Base-by-base conservation (phyloP, 2,888 invertebrate species). In the Thymelicus lineola region DNA sequence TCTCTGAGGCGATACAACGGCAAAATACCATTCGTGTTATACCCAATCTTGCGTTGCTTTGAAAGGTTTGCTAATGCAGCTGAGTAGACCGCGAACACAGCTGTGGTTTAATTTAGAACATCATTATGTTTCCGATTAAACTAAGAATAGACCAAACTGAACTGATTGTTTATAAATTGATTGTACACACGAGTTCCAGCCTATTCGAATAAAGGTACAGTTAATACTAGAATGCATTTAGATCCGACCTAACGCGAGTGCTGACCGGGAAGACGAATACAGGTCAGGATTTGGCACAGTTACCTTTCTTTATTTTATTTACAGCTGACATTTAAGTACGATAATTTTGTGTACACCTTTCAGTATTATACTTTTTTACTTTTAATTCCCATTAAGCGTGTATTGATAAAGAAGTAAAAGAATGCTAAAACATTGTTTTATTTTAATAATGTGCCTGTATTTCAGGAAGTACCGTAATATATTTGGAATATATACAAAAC, bases 281-380 rank as follows among this genome's bases (percentile, higher is more conserved):
- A 72, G 75, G 75, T 75, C 80, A 81, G 77, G 80, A 80, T 82
- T 89, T 89, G 89, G 88, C 88, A 87, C 83, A 73, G 82, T 81
- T 77, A 79, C 76, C 80, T 78, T 79, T 79, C 65, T 65, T 66
- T 65, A 45, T 57, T 57, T 59, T 70, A 67, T 65, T 68, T 70
- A 61, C 59, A 17, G 28, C 67, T 72, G 67, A 68, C 66, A 73
- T 68, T 65, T 73, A 73, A 73, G 65, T 46, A 60, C 20, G 12
- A 59, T 55, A 62, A 46, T 62, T 61, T 68, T 62, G 15, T 28
- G 1, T 48, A 53, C 53, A 15, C n/a, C 20, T 53, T 53, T 12
- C 53, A 50, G 9, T 42, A 38, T 1, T 9, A 38, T 9, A 38
- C 9, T 42, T 42, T 42, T 42, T 42, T 12, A 42, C 42, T 38